phyloP scores from a whole-genome alignment of 2,113 vertebrate genomes.

The Macquaria ambigua region DNA sequence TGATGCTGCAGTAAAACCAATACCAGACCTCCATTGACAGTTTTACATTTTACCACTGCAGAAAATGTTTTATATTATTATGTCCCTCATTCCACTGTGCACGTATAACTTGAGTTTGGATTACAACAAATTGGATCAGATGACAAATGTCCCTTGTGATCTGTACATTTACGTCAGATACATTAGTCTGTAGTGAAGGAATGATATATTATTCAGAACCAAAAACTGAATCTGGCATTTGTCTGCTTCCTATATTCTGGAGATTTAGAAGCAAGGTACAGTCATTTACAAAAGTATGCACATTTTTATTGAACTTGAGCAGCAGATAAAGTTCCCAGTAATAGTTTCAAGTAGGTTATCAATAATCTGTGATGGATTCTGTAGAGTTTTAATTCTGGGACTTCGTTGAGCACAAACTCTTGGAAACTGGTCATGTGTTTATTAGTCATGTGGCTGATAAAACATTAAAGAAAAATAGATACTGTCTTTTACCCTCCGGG shows the following conservation, averaged over 20 bases:
- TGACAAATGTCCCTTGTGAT: not conserved
- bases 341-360: not conserved
- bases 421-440: constrained; percentile 33
- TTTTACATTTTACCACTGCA: not conserved
- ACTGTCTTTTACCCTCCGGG: constrained; percentile 21
- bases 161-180: not conserved
- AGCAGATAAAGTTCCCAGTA: not conserved
- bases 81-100: not conserved
- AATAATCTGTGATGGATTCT: not conserved
- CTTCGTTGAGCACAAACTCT: not conserved
- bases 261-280: not conserved
- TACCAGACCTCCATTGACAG: not conserved
- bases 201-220: not conserved
- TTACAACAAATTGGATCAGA: not conserved
- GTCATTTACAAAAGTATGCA: not conserved
- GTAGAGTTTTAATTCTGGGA: not conserved
- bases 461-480: constrained; percentile 31
- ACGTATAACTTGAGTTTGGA: not conserved
- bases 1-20: not conserved
- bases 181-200: not conserved
- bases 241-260: no score
- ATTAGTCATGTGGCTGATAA: constrained; percentile 46
- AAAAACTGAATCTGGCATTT: not conserved
- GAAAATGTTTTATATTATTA: not conserved
- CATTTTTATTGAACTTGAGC: not conserved